A percentile compares a stretch with the other conserved stretches of the same genome.
Conservation (phyloP, 1,140 invertebrate genomes). For the Eupeodes corollae region DNA sequence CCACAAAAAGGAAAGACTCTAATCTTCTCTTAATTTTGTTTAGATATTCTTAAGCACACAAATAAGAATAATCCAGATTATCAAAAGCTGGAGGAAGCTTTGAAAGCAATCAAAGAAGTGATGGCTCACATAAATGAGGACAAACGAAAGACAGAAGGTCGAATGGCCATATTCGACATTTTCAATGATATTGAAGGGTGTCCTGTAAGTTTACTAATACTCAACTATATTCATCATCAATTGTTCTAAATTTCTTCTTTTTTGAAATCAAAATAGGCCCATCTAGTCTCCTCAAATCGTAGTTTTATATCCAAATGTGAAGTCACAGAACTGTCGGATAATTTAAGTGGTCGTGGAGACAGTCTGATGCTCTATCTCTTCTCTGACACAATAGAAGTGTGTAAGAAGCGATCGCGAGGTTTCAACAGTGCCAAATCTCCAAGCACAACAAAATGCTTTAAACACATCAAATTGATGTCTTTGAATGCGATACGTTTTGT, state of each 20-base stretch:
- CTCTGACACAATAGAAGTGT: slow-evolving; percentile 86
- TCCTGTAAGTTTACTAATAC: slow-evolving; percentile 52
- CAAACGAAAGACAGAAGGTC: slow-evolving; percentile 87
- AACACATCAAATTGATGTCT: slow-evolving; percentile 81
- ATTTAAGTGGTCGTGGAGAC: slow-evolving; percentile 73
- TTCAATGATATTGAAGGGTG: slow-evolving; percentile 97
- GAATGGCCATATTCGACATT: slow-evolving; percentile 92
- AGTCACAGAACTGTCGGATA: slow-evolving; percentile 78
- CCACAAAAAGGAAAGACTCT: not conserved
- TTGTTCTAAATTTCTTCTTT: not conserved
- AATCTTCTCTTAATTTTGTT: too few relatives aligned
- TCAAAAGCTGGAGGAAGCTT: slow-evolving; percentile 67
- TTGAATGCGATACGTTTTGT: slow-evolving; percentile 80
- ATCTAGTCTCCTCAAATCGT: slow-evolving; percentile 83
- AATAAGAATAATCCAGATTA: slow-evolving; percentile 75
- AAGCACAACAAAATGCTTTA: slow-evolving; percentile 66
- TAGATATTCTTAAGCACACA: slow-evolving; percentile 88
- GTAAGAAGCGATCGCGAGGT: slow-evolving; percentile 72
- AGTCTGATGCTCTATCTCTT: slow-evolving; percentile 84
- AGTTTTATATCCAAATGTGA: slow-evolving; percentile 78
- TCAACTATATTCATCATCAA: not conserved
- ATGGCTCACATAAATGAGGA: slow-evolving; percentile 96
- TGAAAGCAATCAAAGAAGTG: slow-evolving; percentile 80
- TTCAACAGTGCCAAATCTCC: slow-evolving; percentile 60
- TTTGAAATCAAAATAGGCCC: slow-evolving; percentile 44